These are phyloP conservation scores for Arrhopalites spinosus DNA, from an alignment of 2,888 invertebrate genomes.

Conservation along the genomic window DNA sequence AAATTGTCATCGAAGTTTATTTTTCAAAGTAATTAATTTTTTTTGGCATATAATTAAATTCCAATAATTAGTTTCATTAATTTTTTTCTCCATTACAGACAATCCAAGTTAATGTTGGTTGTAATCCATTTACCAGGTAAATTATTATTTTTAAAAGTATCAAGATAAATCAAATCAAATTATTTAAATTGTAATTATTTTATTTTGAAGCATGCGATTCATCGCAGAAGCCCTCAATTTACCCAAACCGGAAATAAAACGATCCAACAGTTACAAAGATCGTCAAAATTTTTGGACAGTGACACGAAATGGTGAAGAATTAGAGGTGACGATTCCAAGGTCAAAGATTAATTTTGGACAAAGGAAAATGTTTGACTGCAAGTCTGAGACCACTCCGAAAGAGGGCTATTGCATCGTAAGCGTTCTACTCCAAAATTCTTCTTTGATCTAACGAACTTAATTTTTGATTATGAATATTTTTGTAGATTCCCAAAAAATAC, in stretches of 20 bases:
- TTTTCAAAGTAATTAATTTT: slow-evolving; percentile 43
- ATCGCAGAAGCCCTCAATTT: slow-evolving; percentile 42
- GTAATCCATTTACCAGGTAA: slow-evolving; percentile 44
- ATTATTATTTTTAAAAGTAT: no score
- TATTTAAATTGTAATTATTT: no score
- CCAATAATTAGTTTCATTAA: no score
- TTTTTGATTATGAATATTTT: background rate
- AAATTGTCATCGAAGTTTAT: slow-evolving; percentile 43
- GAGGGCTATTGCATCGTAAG: slow-evolving; percentile 29
- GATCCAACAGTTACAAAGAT: background rate
- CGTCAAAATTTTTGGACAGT: slow-evolving; percentile 17
- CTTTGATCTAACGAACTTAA: no score
- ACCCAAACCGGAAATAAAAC: slow-evolving; percentile 9
- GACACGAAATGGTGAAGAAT: slow-evolving; percentile 7
- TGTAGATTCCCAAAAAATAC: slow-evolving; percentile 27
- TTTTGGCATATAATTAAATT: no score
- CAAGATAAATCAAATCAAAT: no score
- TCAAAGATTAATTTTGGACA: slow-evolving; percentile 26
- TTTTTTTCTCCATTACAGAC: slow-evolving; percentile 28
- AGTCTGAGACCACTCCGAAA: no score
- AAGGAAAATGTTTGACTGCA: slow-evolving; percentile 27
- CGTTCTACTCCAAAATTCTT: no score
- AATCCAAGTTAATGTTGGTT: slow-evolving; percentile 50
- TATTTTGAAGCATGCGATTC: slow-evolving; percentile 36
- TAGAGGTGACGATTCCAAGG: slow-evolving; percentile 24